Evolutionary conservation across 2,113 vertebrate species (phyloP).

Genomic region (Suricata suricatta): DNA sequence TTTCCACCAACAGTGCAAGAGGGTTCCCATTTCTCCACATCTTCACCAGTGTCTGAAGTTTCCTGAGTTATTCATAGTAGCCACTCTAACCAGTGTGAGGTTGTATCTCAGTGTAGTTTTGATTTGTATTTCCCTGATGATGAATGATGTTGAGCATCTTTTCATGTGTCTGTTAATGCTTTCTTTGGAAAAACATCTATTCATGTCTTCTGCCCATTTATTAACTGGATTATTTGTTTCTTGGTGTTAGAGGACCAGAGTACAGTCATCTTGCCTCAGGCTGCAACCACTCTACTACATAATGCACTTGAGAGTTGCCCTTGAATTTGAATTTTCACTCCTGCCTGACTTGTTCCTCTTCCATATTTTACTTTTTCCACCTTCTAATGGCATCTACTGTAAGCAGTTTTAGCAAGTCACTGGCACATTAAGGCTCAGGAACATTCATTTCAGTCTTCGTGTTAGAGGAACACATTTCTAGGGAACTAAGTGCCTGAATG

Average conservation of each 20-base stretch:
- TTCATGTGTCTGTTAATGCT: too few relatives aligned
- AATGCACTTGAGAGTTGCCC: not conserved
- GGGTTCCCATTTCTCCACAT: too few relatives aligned
- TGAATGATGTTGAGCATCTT: too few relatives aligned
- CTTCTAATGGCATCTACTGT: not conserved
- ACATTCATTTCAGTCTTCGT: not conserved
- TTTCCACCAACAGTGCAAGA: too few relatives aligned
- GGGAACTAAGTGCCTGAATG: not conserved
- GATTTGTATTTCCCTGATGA: too few relatives aligned
- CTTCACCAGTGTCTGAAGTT: too few relatives aligned
- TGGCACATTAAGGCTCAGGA: not conserved
- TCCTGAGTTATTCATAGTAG: too few relatives aligned
- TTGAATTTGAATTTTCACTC: not conserved
- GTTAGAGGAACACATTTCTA: not conserved
- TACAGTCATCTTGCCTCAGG: not conserved
- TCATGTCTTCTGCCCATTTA: too few relatives aligned
- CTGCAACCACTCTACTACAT: not conserved
- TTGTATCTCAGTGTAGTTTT: too few relatives aligned
- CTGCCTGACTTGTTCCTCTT: not conserved
- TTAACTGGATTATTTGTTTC: too few relatives aligned
- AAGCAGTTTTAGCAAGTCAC: not conserved
- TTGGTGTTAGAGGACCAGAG: not conserved
- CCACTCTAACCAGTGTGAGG: too few relatives aligned
- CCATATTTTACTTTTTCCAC: not conserved
- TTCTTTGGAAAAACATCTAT: too few relatives aligned